Percentiles rank a stretch among this genome's conserved stretches.
Conservation (phyloP, 1,140 invertebrate genomes). For the Halesus radiatus region DNA sequence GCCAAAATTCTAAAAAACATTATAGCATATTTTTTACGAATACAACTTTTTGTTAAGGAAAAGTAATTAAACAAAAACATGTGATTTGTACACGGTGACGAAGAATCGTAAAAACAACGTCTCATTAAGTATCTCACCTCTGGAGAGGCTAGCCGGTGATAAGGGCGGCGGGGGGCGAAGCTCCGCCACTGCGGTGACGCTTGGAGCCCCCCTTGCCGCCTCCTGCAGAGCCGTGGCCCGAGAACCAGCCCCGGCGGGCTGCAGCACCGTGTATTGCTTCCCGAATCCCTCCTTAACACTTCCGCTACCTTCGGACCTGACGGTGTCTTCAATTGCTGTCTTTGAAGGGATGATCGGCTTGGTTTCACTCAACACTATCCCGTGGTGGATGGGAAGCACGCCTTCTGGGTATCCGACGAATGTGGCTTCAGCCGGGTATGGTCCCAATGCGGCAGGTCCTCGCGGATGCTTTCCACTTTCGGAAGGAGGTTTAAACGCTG, state of each 20-base stretch:
- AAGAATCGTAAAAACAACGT: too few species aligned
- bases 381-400: conserved; percentile 59
- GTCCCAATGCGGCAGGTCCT: conserved; percentile 67
- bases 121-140: conserved; percentile 71
- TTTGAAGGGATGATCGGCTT: conserved; percentile 54
- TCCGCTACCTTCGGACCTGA: conserved; percentile 58
- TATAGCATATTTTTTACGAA: too few species aligned
- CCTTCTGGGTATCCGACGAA: conserved; percentile 72
- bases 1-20: too few species aligned
- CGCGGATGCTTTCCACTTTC: conserved; percentile 69
- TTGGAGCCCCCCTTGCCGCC: conserved; percentile 75
- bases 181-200: conserved; percentile 75
- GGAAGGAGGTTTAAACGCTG: conserved; percentile 81
- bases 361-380: conserved; percentile 60
- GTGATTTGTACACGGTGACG: too few species aligned
- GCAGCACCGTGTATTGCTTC: conserved; percentile 87
- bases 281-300: conserved; percentile 60
- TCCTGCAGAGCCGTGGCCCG: conserved; percentile 84
- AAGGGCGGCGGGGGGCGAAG: conserved; percentile 72
- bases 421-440: conserved; percentile 75
- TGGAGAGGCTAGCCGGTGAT: conserved; percentile 80
- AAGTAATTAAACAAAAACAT: too few species aligned
- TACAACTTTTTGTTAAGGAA: too few species aligned
- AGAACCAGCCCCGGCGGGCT: conserved; percentile 83
- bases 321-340: conserved; percentile 58